A percentile compares a stretch with the other conserved stretches of the same genome.
Evolutionary conservation across 2,797 vertebrate species (phyloP).

Genomic region (Pitangus sulphuratus): DNA sequence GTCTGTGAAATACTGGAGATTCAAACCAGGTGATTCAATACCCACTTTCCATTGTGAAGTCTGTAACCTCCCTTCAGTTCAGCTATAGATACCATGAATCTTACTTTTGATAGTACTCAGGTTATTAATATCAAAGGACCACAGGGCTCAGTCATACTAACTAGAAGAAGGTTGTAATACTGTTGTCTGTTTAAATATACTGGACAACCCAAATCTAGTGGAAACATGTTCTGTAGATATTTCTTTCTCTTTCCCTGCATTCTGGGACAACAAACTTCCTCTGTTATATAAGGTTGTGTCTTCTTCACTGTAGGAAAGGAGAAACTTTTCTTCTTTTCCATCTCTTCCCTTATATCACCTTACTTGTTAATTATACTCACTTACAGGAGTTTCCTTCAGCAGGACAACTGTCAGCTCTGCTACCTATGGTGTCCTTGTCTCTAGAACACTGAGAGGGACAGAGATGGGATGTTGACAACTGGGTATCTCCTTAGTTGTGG

Average conservation of each 20-base stretch:
- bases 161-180: neutral
- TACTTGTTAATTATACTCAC: neutral
- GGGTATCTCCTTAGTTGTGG: neutral
- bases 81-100: neutral
- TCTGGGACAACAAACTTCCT: neutral
- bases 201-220: neutral
- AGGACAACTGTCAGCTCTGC: neutral
- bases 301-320: neutral
- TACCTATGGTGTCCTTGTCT: neutral
- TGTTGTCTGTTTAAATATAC: neutral
- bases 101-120: neutral
- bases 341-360: neutral
- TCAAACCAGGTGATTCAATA: neutral
- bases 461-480: neutral
- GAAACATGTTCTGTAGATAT: neutral
- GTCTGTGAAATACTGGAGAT: neutral
- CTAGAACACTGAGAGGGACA: neutral
- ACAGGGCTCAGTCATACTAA: neutral
- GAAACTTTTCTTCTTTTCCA: neutral
- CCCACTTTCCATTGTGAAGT: neutral
- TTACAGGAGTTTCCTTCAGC: neutral
- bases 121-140: neutral
- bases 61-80: neutral
- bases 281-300: rapidly evolving
- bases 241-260: neutral